These are phyloP conservation scores for Lamprologus sp. DNA, from an alignment of 2,113 vertebrate species.

Conservation along the genomic window DNA sequence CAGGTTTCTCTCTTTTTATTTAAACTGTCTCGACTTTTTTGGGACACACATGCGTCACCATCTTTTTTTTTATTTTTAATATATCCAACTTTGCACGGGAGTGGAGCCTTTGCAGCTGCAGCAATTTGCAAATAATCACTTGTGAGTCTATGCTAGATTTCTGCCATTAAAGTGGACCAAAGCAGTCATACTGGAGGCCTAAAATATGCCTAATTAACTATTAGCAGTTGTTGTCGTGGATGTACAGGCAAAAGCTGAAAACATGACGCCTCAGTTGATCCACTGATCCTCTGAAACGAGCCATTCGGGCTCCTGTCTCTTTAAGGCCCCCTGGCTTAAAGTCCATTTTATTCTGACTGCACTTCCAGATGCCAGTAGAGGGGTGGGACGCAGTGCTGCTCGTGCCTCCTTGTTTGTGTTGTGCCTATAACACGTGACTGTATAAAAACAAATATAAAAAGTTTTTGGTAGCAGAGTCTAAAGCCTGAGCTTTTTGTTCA, in stretches of 20 bases:
- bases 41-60: neutral
- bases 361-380: neutral
- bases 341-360: neutral
- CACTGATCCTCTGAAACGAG: neutral
- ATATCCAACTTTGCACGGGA: neutral
- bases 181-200: neutral
- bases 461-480: neutral
- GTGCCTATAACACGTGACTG: rapidly evolving
- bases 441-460: neutral
- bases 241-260: neutral
- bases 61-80: neutral
- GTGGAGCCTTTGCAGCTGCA: neutral
- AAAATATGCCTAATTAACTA: neutral
- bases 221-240: neutral
- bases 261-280: neutral
- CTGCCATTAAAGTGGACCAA: neutral
- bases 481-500: neutral
- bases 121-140: neutral
- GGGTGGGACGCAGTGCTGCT: neutral
- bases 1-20: rapidly evolving
- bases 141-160: neutral
- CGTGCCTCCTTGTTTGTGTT: neutral
- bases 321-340: neutral
- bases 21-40: neutral
- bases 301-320: neutral